Base-by-base conservation (phyloP, 2,113 vertebrate genomes). In the Albula glossodonta region DNA sequence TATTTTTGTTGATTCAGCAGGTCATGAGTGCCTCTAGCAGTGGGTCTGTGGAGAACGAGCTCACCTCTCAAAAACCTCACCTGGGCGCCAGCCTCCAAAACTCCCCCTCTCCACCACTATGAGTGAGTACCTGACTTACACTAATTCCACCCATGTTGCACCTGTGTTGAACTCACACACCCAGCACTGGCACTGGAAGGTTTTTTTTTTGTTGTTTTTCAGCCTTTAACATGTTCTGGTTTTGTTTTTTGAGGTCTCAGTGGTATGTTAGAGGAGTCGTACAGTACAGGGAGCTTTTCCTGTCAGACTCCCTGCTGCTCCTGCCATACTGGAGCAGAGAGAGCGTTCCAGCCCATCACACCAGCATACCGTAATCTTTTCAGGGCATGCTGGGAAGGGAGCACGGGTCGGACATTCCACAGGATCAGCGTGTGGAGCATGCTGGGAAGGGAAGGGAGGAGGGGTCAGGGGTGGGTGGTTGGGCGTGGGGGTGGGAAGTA, bases 1-100 rank as follows among this genome's bases (percentile, higher is more conserved):
- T 74, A 31, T 6, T 9, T 74, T 31, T 74, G 70, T 74, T 8
- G 4, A 8, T 31, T 74, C 2, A 0, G 70, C 70, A 74, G 70
- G 70, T 63, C 84, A 85, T 85, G 84, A 81, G 41, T 80, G 84
- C 78, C 84, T 51, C n/a, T 49, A 81, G 84, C 52, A 81, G 78
- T 8, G 70, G 70, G 9, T n/a, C 70, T 74, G 70, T 74, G 70
- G 70, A 74, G 70, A 74, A 74, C 70, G 31, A 31, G 6, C 70
- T 74, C 17, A 74, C 70, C 70, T 74, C 70, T 74, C n/a, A 66
- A 22, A 66, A 80, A 50, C 48, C 11, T 80, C 84, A 49, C 84
- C 78, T 80, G 56, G 51, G 78, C 57, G 7, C 53, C 22, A 41
- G 84, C 41, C 48, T 50, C 41, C 78, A 10, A 7, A 50, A 41